A percentile compares a stretch with the other conserved stretches of the same genome.
These are phyloP conservation scores for Sinocyclocheilus rhinocerous DNA, from an alignment of 2,113 vertebrate species.

Conservation along the genomic window DNA sequence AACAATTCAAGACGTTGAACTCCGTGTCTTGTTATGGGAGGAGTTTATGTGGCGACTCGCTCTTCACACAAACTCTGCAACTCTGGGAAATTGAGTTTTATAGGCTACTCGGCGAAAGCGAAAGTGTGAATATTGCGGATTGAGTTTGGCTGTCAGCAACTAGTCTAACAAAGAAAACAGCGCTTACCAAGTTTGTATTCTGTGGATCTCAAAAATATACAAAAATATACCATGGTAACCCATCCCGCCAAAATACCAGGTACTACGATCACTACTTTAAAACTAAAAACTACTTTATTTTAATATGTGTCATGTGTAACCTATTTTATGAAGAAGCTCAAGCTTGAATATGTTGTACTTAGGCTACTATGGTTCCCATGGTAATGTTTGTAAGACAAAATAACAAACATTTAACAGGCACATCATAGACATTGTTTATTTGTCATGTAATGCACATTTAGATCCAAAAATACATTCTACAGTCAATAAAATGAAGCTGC, in stretches of 20 bases:
- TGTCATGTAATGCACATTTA: slow-evolving; percentile 3
- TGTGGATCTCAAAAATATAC: background rate
- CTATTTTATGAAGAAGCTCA: background rate
- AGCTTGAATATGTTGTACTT: background rate
- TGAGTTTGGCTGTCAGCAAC: background rate
- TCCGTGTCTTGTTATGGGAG: slow-evolving; percentile 24
- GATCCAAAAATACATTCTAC: background rate
- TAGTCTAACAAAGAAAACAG: background rate
- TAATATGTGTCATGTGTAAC: background rate
- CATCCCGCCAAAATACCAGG: background rate
- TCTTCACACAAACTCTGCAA: slow-evolving; percentile 5
- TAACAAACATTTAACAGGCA: background rate
- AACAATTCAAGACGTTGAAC: slow-evolving; percentile 28
- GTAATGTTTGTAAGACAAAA: background rate
- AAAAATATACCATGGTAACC: background rate
- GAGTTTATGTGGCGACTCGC: slow-evolving; percentile 9
- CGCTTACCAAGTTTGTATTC: background rate
- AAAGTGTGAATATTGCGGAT: background rate
- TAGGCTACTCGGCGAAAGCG: background rate
- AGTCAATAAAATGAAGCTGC: slow-evolving; percentile 6
- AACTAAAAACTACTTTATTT: background rate
- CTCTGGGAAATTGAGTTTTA: slow-evolving; percentile 31
- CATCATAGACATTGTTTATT: slow-evolving; percentile 21
- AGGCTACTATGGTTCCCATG: background rate
- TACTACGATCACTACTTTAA: background rate